Evolutionary conservation across 2,797 vertebrate genomes (phyloP).

Genomic region (Cirrhinus mrigala): DNA sequence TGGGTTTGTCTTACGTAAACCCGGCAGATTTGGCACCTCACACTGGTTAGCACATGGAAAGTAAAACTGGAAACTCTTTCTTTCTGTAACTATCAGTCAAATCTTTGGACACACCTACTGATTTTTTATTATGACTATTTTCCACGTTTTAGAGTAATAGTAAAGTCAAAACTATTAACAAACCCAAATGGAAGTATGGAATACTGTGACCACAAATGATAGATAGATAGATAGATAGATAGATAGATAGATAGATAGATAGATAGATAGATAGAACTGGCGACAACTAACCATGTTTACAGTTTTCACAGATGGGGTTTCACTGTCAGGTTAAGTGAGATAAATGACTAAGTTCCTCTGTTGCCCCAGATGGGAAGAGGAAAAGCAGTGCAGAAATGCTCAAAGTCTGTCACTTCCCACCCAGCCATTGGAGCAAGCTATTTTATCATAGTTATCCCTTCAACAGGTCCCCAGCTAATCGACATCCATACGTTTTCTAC

Average conservation of each 20-base stretch:
- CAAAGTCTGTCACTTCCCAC: slow-evolving; percentile 1
- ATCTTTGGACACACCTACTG: not conserved
- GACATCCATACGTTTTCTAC: not conserved
- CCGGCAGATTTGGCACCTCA: not conserved
- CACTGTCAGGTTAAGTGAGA: slow-evolving; percentile 80
- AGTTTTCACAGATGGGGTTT: slow-evolving; percentile 77
- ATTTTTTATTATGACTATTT: not conserved
- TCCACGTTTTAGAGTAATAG: not conserved
- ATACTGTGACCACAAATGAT: not conserved
- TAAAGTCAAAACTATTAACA: not conserved
- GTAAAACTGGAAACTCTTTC: slow-evolving; percentile 42
- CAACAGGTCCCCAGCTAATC: not conserved
- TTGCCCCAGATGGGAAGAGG: not conserved
- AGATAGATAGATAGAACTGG: not conserved
- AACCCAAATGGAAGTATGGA: not conserved
- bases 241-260: not conserved
- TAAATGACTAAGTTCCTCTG: slow-evolving; percentile 68
- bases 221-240: not conserved
- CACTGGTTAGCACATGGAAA: slow-evolving; percentile 21
- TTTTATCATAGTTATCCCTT: slow-evolving; percentile 19
- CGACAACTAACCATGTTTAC: slow-evolving; percentile 75
- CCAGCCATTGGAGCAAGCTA: not conserved
- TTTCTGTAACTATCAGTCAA: not conserved
- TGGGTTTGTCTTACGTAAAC: slow-evolving; percentile 5
- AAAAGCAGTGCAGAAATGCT: not conserved